Conservation (phyloP, 2,113 vertebrate species). For the Chamaea fasciata region DNA sequence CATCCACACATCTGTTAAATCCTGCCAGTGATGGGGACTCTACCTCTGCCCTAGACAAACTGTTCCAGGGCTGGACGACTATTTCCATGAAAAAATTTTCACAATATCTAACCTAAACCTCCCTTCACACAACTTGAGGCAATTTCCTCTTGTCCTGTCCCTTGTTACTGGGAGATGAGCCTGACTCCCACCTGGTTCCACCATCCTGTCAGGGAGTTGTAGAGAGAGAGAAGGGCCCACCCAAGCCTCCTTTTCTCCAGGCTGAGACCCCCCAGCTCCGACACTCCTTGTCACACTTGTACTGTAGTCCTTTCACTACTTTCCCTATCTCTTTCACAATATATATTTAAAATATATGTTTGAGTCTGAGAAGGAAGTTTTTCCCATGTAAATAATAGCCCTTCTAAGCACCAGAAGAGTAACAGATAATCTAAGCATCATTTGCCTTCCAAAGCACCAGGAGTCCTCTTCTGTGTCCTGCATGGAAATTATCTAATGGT, state of each 20-base stretch:
- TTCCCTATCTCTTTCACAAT: not conserved
- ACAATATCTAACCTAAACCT: not conserved
- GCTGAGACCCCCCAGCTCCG: not conserved
- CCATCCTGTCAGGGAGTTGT: not conserved
- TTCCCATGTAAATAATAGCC: not conserved
- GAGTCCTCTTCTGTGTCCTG: not conserved
- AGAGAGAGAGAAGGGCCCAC: not conserved
- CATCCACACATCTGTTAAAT: not conserved
- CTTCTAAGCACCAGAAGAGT: not conserved
- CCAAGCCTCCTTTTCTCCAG: not conserved
- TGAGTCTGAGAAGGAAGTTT: not conserved
- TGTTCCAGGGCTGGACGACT: not conserved
- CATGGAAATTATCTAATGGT: not conserved
- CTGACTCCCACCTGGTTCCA: not conserved
- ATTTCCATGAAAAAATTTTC: not conserved
- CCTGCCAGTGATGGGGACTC: not conserved
- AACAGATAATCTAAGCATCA: not conserved
- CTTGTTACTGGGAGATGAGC: not conserved
- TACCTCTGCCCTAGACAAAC: not conserved
- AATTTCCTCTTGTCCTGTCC: not conserved
- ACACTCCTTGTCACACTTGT: not conserved
- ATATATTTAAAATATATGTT: not conserved
- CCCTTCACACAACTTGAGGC: not conserved
- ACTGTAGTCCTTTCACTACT: not conserved
- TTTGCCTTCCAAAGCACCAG: not conserved